A percentile compares a stretch with the other conserved stretches of the same genome.
phyloP scores from a whole-genome alignment of 2,113 vertebrate species.

The Macrotis lagotis region DNA sequence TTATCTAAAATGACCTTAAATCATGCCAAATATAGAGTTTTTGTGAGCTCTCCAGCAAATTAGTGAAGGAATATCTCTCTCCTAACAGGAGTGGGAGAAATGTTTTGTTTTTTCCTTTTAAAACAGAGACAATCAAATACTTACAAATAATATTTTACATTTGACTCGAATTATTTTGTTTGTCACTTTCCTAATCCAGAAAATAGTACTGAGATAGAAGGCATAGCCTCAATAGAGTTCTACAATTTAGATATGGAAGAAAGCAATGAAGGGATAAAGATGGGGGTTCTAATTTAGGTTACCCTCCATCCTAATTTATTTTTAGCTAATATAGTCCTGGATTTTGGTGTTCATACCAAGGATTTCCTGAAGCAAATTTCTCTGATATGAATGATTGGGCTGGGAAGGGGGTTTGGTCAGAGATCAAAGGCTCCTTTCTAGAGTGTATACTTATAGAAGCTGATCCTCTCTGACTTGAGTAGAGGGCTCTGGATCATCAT shows the following conservation, averaged over 20 bases:
- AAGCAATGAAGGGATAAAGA: neutral
- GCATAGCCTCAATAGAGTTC: neutral
- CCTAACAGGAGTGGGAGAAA: neutral
- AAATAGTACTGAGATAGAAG: neutral
- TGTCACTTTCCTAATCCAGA: neutral
- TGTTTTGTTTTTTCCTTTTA: neutral
- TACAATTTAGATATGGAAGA: neutral
- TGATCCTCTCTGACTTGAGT: neutral
- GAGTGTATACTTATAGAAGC: neutral
- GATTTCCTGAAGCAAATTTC: neutral
- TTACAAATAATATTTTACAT: neutral
- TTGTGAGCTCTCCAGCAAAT: neutral
- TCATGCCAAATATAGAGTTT: neutral
- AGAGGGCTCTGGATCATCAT: neutral
- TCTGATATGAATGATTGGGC: neutral
- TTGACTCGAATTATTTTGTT: neutral
- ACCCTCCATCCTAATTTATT: neutral
- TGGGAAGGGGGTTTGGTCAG: neutral
- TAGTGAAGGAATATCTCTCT: neutral
- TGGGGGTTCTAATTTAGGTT: neutral
- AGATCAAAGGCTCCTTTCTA: neutral
- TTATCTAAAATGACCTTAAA: neutral
- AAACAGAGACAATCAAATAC: slow-evolving; percentile 11
- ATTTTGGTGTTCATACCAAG: neutral
- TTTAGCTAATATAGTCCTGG: neutral